Conservation (phyloP, 2,797 vertebrate genomes). For the Megalops cyprinoides region DNA sequence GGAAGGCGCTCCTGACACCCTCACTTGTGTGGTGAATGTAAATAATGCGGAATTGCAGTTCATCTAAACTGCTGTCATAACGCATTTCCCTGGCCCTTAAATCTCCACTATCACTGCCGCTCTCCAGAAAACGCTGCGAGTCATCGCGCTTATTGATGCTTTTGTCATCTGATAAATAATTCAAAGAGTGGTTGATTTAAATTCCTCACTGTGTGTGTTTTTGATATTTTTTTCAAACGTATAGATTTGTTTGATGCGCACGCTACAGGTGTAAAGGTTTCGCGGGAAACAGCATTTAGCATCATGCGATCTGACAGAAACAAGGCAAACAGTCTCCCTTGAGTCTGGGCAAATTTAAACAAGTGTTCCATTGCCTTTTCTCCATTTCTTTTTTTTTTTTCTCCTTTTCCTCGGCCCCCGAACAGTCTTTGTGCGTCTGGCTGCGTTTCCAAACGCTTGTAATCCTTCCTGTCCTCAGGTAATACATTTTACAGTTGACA, state of each 20-base stretch:
- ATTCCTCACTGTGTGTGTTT: constrained; percentile 38
- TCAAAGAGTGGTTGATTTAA: constrained; percentile 48
- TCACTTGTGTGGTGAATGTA: constrained; percentile 33
- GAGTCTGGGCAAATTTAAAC: constrained; percentile 49
- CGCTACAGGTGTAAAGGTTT: constrained; percentile 19
- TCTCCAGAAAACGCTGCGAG: constrained; percentile 34
- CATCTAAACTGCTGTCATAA: constrained; percentile 47
- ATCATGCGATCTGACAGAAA: constrained; percentile 39
- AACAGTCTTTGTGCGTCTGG: constrained; percentile 38
- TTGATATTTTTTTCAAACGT: constrained; percentile 31
- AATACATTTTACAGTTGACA: constrained; percentile 52
- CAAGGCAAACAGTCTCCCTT: constrained; percentile 44
- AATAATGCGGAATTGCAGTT: constrained; percentile 37
- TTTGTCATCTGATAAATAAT: constrained; percentile 51
- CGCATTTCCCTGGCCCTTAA: constrained; percentile 43
- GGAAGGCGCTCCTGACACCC: neutral
- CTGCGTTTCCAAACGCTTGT: constrained; percentile 27
- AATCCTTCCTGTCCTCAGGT: constrained; percentile 48
- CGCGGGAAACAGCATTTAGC: constrained; percentile 41
- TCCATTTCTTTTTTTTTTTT: constrained; percentile 25
- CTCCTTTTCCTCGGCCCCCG: constrained; percentile 12
- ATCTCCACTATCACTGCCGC: constrained; percentile 38
- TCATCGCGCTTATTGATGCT: constrained; percentile 38
- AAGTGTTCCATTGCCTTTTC: constrained; percentile 50
- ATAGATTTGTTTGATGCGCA: constrained; percentile 11